A percentile compares a stretch with the other conserved stretches of the same genome.
Evolutionary conservation across 1,140 invertebrate genomes (phyloP).

Genomic region (Nautilus pompilius): DNA sequence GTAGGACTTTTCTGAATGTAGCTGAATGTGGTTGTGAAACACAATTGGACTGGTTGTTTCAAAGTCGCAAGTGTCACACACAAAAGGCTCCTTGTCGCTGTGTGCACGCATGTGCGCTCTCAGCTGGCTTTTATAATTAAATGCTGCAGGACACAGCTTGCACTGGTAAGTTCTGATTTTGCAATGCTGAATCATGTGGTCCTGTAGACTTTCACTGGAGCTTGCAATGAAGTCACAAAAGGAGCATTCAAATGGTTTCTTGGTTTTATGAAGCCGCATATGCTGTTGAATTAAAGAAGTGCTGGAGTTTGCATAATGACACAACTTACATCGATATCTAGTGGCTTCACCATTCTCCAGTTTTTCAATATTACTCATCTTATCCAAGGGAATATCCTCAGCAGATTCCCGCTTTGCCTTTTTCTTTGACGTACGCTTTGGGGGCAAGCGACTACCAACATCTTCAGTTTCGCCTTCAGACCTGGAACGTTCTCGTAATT

Average conservation of each 20-base stretch:
- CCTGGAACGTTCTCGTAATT: constrained; percentile 45
- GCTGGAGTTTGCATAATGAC: constrained; percentile 46
- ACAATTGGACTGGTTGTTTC: constrained; percentile 35
- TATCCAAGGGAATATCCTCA: constrained; percentile 22
- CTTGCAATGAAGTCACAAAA: constrained; percentile 45
- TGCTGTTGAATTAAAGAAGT: constrained; percentile 40
- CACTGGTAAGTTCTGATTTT: constrained; percentile 51
- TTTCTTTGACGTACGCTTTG: constrained; percentile 21
- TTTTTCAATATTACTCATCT: constrained; percentile 44
- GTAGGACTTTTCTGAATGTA: constrained; percentile 24
- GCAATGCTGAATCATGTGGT: constrained; percentile 53
- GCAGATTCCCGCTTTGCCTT: constrained; percentile 22
- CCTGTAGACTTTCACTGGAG: constrained; percentile 44
- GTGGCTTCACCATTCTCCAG: constrained; percentile 28
- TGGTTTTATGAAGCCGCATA: constrained; percentile 49
- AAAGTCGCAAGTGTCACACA: constrained; percentile 46
- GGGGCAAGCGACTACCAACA: neutral
- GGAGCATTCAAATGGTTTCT: constrained; percentile 51
- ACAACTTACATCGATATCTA: constrained; percentile 47
- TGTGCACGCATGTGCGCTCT: constrained; percentile 51
- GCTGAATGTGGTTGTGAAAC: constrained; percentile 37
- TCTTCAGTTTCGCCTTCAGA: constrained; percentile 37
- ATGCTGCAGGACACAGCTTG: constrained; percentile 44
- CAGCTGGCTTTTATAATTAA: constrained; percentile 53
- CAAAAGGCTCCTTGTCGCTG: constrained; percentile 43